Percentiles rank a stretch among this genome's conserved stretches.
Conservation (phyloP, 2,113 vertebrate species). For the Corapipo altera region DNA sequence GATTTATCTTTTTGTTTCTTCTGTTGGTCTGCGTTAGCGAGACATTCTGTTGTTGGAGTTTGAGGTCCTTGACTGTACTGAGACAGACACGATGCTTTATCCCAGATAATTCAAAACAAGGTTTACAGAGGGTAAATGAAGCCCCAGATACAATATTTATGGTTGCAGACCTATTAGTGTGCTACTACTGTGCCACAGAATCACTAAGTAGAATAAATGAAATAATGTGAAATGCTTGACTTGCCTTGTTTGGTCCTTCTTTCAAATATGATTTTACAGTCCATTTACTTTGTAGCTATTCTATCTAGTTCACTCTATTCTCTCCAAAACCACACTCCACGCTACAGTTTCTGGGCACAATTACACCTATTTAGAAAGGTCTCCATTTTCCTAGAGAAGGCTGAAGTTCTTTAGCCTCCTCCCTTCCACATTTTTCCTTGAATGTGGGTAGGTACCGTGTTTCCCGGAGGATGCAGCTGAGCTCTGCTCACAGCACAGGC, state of each 20-base stretch:
- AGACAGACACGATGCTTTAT: background rate
- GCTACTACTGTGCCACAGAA: background rate
- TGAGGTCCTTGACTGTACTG: background rate
- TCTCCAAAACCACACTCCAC: background rate
- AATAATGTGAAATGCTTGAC: background rate
- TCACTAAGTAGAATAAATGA: constrained; percentile 26
- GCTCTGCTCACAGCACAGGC: background rate
- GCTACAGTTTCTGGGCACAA: background rate
- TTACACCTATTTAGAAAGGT: background rate
- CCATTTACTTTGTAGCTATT: constrained; percentile 36
- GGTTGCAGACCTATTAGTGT: constrained; percentile 37
- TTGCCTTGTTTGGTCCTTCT: constrained; percentile 48
- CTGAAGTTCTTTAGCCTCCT: background rate
- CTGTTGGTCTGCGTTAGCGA: background rate
- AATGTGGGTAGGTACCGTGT: background rate
- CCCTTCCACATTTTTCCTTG: background rate
- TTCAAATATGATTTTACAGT: constrained; percentile 45
- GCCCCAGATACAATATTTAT: background rate
- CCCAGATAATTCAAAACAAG: background rate
- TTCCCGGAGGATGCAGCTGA: background rate
- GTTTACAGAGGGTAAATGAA: background rate
- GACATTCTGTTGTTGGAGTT: background rate
- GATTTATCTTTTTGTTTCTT: background rate
- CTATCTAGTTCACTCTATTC: background rate
- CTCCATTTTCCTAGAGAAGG: background rate